These are phyloP conservation scores for Dasyornis broadbenti DNA, from an alignment of 2,113 vertebrate genomes.

Conservation along the genomic window DNA sequence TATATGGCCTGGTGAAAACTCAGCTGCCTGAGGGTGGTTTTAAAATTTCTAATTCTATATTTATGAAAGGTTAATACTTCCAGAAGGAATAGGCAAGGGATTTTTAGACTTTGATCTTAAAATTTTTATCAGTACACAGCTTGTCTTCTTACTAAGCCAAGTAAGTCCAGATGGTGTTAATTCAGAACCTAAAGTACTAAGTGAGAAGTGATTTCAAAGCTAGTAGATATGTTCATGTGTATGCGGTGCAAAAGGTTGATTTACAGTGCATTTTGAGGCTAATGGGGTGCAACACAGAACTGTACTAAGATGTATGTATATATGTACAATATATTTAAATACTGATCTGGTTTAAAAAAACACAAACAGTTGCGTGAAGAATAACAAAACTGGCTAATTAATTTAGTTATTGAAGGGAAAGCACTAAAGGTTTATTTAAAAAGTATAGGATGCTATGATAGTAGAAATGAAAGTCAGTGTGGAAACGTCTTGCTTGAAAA, in stretches of 20 bases:
- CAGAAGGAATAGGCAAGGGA: background rate
- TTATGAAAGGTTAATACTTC: background rate
- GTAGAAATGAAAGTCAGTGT: background rate
- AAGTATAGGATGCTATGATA: background rate
- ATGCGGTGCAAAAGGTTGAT: background rate
- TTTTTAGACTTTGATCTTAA: background rate
- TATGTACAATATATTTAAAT: background rate
- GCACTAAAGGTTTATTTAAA: background rate
- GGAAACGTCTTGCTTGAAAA: background rate
- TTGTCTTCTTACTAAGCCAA: background rate
- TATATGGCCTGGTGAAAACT: background rate
- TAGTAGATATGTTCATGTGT: background rate
- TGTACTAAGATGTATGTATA: background rate
- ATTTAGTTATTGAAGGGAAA: background rate
- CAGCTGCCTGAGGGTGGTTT: background rate
- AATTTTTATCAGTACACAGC: background rate
- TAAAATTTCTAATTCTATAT: background rate
- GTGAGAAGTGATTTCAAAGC: background rate
- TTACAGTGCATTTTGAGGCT: background rate
- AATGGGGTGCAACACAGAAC: background rate
- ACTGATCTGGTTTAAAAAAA: background rate
- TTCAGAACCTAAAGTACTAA: background rate
- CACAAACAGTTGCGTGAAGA: background rate
- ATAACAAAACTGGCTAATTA: background rate
- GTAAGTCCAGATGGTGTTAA: conserved; percentile 33